Evolutionary conservation across 1,140 invertebrate species (phyloP).

Genomic region (Caenorhabditis latens): DNA sequence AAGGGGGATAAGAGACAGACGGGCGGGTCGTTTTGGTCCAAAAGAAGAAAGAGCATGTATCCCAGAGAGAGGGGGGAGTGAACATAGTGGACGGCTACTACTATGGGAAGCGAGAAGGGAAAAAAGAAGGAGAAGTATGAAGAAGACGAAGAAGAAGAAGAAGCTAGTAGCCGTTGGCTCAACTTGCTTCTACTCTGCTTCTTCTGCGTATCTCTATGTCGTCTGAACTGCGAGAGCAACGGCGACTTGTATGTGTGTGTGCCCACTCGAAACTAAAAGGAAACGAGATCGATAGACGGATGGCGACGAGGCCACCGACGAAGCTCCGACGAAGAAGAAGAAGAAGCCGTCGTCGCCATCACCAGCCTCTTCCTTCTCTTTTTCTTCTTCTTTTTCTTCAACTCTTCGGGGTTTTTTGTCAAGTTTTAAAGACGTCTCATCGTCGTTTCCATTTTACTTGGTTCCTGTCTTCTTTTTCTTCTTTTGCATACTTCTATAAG

Average conservation of each 20-base stretch:
- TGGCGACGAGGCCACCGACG: conserved; percentile 51
- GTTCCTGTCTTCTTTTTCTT: background rate
- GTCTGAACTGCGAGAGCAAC: conserved; percentile 13
- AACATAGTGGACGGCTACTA: conserved; percentile 14
- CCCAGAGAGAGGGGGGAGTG: background rate
- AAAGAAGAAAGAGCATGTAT: conserved; percentile 37
- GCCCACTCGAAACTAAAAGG: conserved; percentile 53
- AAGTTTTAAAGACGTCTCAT: conserved; percentile 45
- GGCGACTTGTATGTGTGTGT: conserved; percentile 46
- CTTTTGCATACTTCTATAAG: background rate
- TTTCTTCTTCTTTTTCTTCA: conserved; percentile 9
- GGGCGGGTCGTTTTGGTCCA: conserved; percentile 16
- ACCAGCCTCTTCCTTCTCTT: conserved; percentile 36
- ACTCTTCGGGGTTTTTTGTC: background rate
- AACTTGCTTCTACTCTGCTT: conserved; percentile 40
- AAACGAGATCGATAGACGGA: conserved; percentile 55
- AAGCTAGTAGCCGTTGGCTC: conserved; percentile 54
- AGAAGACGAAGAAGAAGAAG: conserved; percentile 13
- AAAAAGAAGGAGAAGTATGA: conserved; percentile 1
- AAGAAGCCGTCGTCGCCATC: conserved; percentile 33
- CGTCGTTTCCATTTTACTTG: background rate
- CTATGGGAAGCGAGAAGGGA: conserved; percentile 45
- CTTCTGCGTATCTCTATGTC: conserved; percentile 46
- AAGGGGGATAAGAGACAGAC: background rate
- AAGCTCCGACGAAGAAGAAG: conserved; percentile 50